phyloP scores from a whole-genome alignment of 1,140 invertebrate genomes.

The Heterodera carotae region DNA sequence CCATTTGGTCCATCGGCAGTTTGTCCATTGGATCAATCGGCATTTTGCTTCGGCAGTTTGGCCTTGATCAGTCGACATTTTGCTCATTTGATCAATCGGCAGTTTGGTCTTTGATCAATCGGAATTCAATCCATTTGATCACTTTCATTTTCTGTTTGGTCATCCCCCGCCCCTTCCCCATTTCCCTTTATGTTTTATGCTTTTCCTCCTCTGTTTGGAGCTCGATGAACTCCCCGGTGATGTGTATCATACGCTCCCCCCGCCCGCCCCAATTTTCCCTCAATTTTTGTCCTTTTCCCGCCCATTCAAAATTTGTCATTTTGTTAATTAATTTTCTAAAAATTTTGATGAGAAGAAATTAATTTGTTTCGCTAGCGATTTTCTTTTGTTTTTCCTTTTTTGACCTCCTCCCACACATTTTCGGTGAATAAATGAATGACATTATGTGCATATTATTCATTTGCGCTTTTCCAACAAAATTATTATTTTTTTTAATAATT shows the following conservation, averaged over 20 bases:
- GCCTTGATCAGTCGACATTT: no score
- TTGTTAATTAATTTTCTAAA: neutral
- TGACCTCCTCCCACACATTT: neutral
- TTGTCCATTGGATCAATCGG: no score
- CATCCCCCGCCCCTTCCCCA: no score
- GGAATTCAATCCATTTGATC: neutral
- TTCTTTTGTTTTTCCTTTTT: neutral
- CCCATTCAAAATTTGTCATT: neutral
- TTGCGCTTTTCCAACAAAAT: no score
- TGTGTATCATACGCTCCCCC: conserved; percentile 4
- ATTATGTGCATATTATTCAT: no score
- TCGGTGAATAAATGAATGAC: conserved; percentile 9
- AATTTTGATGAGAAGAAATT: neutral
- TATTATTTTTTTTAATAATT: no score
- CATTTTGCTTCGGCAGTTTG: no score
- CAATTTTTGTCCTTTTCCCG: neutral
- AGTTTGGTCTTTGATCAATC: no score
- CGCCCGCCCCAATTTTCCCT: neutral
- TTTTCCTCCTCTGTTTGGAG: conserved; percentile 11
- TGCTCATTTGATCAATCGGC: neutral
- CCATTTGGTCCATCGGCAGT: no score
- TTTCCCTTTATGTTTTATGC: neutral
- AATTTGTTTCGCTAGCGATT: neutral
- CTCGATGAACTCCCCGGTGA: conserved; percentile 22
- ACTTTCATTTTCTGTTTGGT: no score